Conservation (phyloP, 2,113 vertebrate species). For the Bathybates hornii region DNA sequence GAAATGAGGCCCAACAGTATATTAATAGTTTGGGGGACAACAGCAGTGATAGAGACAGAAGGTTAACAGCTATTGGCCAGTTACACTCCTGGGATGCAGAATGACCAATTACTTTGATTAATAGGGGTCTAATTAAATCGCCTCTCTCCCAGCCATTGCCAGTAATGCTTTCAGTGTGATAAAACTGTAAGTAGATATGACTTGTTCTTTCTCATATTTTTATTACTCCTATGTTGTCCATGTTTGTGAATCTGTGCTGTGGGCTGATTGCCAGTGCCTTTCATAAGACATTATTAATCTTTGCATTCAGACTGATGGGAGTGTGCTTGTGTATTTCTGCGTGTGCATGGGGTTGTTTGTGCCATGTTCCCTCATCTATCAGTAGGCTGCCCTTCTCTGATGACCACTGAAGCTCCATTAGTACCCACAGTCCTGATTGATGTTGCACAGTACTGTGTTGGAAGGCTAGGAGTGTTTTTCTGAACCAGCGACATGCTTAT, state of each 20-base stretch:
- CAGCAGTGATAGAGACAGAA: slow-evolving; percentile 10
- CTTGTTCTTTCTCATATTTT: not conserved
- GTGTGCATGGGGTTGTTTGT: slow-evolving; percentile 21
- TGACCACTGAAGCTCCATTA: slow-evolving; percentile 62
- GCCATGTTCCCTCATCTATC: slow-evolving; percentile 54
- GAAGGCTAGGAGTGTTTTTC: slow-evolving; percentile 43
- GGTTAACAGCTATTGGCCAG: slow-evolving; percentile 55
- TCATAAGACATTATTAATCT: slow-evolving; percentile 39
- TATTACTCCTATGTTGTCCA: slow-evolving; percentile 13
- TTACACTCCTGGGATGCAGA: slow-evolving; percentile 34
- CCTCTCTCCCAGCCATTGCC: not conserved
- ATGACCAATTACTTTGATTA: slow-evolving; percentile 61
- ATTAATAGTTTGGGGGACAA: slow-evolving; percentile 30
- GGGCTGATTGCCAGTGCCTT: slow-evolving; percentile 7
- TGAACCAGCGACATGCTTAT: slow-evolving; percentile 22
- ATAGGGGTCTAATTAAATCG: slow-evolving; percentile 55
- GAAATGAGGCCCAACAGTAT: slow-evolving; percentile 29
- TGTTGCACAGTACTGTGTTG: slow-evolving; percentile 30
- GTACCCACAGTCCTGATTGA: slow-evolving; percentile 56
- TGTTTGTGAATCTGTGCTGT: slow-evolving; percentile 11
- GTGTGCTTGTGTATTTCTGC: slow-evolving; percentile 20
- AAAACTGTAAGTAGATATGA: slow-evolving; percentile 5
- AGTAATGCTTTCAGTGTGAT: slow-evolving; percentile 10
- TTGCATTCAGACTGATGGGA: slow-evolving; percentile 25
- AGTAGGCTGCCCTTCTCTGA: slow-evolving; percentile 51